Base-by-base conservation (phyloP, 2,888 invertebrate genomes). In the Synergus laeviventris region DNA sequence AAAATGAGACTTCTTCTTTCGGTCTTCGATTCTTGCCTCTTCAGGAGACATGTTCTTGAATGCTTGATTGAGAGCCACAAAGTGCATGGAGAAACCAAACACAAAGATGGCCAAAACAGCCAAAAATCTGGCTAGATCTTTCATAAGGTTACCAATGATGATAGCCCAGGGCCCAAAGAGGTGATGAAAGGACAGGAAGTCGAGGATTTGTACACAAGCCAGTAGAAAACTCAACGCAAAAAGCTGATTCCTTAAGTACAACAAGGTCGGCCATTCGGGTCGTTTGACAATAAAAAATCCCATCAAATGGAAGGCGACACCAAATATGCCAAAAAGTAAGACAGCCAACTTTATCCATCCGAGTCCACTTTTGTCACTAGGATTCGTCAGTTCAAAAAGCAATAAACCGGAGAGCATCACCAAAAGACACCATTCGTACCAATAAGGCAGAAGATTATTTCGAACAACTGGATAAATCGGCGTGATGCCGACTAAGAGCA, bases 81-180 rank as follows among this genome's bases (percentile, higher is more conserved):
- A 96, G 87, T 97, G 97, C 95, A 99, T 97, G 1, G 99, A 99
- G 92, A 99, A 99, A 78, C 99, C 99, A 86, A 98, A 96, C 85
- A 99, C 97, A 92, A 99, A 99, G 91, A 99, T 98, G 45, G 97
- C 96, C 88, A 99, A 92, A 36, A 99, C 99, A 66, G 99, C 99
- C 81, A 99, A 94, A 91, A 99, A 99, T 89, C 98, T 93, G n/a
- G 97, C 97, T 84, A 98, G 93, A 91, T 98, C 98, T 91, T 97
- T 97, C 94, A 97, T 95, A 76, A 97, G 92, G 91, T 97, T 97
- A 31, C 99, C 97, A 88, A 99, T 99, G 91, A 99, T 99, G 89
- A 99, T 99, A 45, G 99, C 99, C 99, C 99, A 99, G 0, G 99
- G 99, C 66, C 99, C 99, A 90, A 99, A 99, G 24, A 99, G 93